Evolutionary conservation across 2,888 invertebrate species (phyloP), one percentile per base, ranked within the genome.

Genomic region (Xylophagus ater): DNA sequence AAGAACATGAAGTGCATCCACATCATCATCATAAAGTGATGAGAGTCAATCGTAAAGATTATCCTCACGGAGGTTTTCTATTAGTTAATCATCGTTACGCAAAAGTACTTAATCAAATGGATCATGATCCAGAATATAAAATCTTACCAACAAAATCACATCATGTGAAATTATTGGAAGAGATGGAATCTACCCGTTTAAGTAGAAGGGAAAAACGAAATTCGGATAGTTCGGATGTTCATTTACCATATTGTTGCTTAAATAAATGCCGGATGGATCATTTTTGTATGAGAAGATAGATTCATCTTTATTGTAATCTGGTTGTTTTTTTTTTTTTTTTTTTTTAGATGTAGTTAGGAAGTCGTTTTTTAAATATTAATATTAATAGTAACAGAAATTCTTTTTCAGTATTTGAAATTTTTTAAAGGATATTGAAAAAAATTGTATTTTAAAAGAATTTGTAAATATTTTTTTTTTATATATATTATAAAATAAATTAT

Each of bases 241-340:
- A 23, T 23, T n/a, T 23, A 3, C 40, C 36, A 4, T 40, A 40
- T 32, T 40, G 40, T 21, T 40, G 40, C 12, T 17, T 36, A 15
- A 31, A 40, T 28, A 40, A 32, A 20, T 40, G 40, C 15, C 31
- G 32, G 26, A n/a, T 36, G 32, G 36, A 40, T 10, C 31, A 20
- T 26, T 40, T 40, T 32, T 40, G 40, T 19, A 24, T 30, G 17
- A 40, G 36, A 18, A 36, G 34, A 40, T n/a, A n/a, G n/a, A n/a
- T n/a, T n/a, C n/a, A n/a, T n/a, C n/a, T n/a, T n/a, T n/a, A n/a
- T n/a, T n/a, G n/a, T n/a, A n/a, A n/a, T n/a, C n/a, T n/a, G n/a
- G n/a, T n/a, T n/a, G n/a, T n/a, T n/a, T n/a, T n/a, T n/a, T n/a
- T n/a, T n/a, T n/a, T n/a, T n/a, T n/a, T n/a, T n/a, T n/a, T n/a